Evolutionary conservation across 2,113 vertebrate genomes (phyloP).

Genomic region (Urocitellus parryii): DNA sequence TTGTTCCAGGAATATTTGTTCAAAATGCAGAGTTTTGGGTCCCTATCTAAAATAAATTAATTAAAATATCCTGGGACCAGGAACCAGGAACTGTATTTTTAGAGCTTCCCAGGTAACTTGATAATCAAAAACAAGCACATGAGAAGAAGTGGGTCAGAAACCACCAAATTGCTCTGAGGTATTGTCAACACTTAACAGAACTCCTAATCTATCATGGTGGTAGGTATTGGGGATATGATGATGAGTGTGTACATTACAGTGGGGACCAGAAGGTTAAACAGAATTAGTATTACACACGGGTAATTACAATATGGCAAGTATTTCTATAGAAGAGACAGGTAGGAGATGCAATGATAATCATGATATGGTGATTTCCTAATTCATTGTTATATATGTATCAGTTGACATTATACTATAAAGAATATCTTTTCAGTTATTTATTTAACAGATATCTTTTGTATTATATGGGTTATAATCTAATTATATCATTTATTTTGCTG

Average conservation of each 20-base stretch:
- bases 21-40: not conserved
- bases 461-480: not conserved
- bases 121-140: not conserved
- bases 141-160: not conserved
- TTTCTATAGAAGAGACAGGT: not conserved
- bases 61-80: not conserved
- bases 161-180: not conserved
- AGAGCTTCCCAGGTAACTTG: not conserved
- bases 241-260: not conserved
- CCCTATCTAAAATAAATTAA: not conserved
- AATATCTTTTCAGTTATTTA: not conserved
- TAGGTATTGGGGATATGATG: not conserved
- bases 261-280: not conserved
- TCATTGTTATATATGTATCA: not conserved
- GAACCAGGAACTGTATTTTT: not conserved
- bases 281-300: not conserved
- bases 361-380: not conserved
- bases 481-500: conserved; percentile 25
- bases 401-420: not conserved
- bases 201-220: not conserved
- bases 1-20: conserved; percentile 6
- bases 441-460: not conserved
- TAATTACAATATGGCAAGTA: not conserved
- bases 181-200: not conserved
- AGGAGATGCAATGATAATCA: not conserved